A percentile compares a stretch with the other conserved stretches of the same genome.
These are phyloP conservation scores for Euschistus heros DNA, from an alignment of 1,140 invertebrate genomes.

Conservation along the genomic window DNA sequence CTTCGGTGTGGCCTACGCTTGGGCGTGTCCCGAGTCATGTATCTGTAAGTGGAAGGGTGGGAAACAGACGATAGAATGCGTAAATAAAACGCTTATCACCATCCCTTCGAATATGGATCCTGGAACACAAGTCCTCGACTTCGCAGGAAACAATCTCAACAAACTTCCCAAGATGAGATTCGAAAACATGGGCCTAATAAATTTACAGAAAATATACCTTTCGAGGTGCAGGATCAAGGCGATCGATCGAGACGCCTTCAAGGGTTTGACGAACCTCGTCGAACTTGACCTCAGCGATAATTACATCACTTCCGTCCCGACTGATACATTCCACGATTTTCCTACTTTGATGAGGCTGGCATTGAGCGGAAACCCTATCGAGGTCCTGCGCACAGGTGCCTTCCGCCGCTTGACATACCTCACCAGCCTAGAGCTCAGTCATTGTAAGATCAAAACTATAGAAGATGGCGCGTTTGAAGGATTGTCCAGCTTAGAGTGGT, in stretches of 20 bases:
- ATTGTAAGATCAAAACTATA: slow-evolving; percentile 62
- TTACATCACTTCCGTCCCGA: slow-evolving; percentile 60
- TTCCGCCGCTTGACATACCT: slow-evolving; percentile 64
- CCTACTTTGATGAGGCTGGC: slow-evolving; percentile 69
- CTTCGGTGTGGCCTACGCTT: slow-evolving; percentile 25
- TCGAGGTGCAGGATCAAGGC: slow-evolving; percentile 60
- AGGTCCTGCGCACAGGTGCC: slow-evolving; percentile 53
- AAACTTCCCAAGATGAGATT: slow-evolving; percentile 64
- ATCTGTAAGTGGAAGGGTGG: slow-evolving; percentile 85
- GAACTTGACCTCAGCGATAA: slow-evolving; percentile 80
- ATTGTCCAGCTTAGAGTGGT: slow-evolving; percentile 67
- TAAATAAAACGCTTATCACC: slow-evolving; percentile 55
- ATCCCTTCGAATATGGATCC: slow-evolving; percentile 72
- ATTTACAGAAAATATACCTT: slow-evolving; percentile 76
- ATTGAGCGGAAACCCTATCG: slow-evolving; percentile 70
- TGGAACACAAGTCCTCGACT: slow-evolving; percentile 80
- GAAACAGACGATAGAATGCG: slow-evolving; percentile 80
- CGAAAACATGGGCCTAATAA: slow-evolving; percentile 61
- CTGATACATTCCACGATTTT: slow-evolving; percentile 61
- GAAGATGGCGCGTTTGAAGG: slow-evolving; percentile 73
- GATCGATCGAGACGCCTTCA: slow-evolving; percentile 66
- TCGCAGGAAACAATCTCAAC: slow-evolving; percentile 69
- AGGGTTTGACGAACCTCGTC: slow-evolving; percentile 73
- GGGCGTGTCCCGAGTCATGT: slow-evolving; percentile 61
- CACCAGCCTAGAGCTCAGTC: slow-evolving; percentile 67